Evolutionary conservation across 2,888 invertebrate genomes (phyloP).

Genomic region (Pyrgus malvae): DNA sequence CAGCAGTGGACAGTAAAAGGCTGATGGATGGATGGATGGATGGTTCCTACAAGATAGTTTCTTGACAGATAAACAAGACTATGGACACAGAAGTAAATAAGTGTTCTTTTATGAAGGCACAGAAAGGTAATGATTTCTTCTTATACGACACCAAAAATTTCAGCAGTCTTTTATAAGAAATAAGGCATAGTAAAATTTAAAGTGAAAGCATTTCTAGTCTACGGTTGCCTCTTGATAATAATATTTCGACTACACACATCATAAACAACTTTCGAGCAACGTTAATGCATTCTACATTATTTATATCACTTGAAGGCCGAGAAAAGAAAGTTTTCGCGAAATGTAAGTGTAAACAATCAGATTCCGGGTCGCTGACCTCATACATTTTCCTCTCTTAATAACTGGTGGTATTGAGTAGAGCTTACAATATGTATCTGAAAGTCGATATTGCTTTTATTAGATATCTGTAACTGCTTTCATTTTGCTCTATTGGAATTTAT

Average conservation of each 20-base stretch:
- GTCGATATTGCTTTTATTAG: no score
- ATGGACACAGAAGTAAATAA: no score
- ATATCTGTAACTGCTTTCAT: no score
- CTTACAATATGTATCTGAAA: no score
- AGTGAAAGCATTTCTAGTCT: neutral
- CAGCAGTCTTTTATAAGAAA: neutral
- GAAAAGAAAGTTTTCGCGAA: conserved; percentile 4
- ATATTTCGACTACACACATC: conserved; percentile 6
- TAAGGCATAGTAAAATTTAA: neutral
- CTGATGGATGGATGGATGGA: no score
- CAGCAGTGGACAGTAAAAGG: no score
- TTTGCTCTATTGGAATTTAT: no score
- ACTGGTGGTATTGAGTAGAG: neutral
- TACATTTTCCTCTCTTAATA: neutral
- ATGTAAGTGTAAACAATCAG: neutral
- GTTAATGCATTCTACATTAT: conserved; percentile 18
- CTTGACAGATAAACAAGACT: no score
- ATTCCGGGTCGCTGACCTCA: neutral
- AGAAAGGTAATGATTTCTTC: no score
- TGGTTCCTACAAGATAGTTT: no score
- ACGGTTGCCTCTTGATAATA: neutral
- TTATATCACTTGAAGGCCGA: conserved; percentile 4
- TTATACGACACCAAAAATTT: no score
- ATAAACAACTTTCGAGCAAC: conserved; percentile 16
- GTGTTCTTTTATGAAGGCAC: no score